Conservation (phyloP, 2,797 vertebrate genomes). For the Adelosebastes latens region DNA sequence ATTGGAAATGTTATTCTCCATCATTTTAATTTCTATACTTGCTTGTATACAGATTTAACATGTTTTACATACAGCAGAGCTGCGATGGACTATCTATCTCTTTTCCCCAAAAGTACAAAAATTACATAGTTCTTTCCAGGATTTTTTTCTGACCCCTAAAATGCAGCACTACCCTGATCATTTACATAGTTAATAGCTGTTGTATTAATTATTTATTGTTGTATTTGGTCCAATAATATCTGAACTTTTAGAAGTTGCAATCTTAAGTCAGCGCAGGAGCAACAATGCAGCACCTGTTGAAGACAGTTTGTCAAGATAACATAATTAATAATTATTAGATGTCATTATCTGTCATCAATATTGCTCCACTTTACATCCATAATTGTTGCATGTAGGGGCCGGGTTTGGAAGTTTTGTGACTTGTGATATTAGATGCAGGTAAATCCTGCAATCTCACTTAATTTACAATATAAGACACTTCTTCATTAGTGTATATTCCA, state of each 20-base stretch:
- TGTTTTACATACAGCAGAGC: no score
- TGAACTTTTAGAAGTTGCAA: background rate
- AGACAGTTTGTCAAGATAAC: background rate
- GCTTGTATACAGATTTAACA: no score
- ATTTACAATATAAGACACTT: background rate
- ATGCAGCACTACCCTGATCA: no score
- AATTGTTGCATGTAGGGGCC: no score
- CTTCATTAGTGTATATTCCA: no score
- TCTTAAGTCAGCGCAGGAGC: background rate
- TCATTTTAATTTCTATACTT: background rate
- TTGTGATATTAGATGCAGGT: background rate
- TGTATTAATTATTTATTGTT: background rate
- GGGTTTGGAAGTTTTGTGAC: background rate
- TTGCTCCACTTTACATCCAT: background rate
- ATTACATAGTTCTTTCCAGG: no score
- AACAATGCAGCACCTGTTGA: background rate
- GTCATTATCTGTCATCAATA: background rate
- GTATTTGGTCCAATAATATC: background rate
- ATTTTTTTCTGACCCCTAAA: no score
- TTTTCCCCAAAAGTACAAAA: background rate
- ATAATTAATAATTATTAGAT: background rate
- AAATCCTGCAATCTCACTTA: background rate
- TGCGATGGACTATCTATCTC: no score
- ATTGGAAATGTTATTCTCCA: background rate
- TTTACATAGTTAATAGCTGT: background rate